A percentile compares a stretch with the other conserved stretches of the same genome.
These are phyloP conservation scores for Lumbricus terrestris DNA, from an alignment of 2,888 invertebrate species.

Conservation along the genomic window DNA sequence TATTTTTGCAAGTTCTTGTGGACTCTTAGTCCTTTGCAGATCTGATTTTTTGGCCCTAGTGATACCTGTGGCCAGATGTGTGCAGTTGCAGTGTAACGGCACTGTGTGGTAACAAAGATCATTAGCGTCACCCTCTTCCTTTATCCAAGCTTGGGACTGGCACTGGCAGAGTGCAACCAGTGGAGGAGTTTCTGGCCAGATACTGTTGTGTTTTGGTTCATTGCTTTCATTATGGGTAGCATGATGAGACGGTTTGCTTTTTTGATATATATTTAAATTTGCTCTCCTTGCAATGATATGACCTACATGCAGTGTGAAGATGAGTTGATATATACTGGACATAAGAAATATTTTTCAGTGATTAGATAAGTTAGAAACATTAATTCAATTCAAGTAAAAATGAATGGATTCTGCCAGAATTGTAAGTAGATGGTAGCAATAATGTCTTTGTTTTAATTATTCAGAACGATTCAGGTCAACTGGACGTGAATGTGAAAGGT, in stretches of 20 bases:
- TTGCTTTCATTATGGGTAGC: background rate
- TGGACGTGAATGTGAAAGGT: constrained; percentile 42
- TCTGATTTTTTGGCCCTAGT: no score
- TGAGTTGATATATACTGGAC: background rate
- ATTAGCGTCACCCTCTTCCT: no score
- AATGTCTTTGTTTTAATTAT: background rate
- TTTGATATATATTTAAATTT: background rate
- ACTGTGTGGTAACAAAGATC: no score
- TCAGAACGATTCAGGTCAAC: background rate
- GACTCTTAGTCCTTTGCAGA: no score
- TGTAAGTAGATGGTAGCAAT: background rate
- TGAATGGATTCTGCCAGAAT: background rate
- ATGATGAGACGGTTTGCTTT: background rate
- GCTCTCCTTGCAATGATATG: background rate
- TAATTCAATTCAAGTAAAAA: background rate
- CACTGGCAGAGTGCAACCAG: no score
- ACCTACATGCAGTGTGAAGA: background rate
- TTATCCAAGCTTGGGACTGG: no score
- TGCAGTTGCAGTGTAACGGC: no score
- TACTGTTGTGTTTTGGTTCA: no score
- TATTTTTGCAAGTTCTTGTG: no score
- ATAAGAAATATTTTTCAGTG: background rate
- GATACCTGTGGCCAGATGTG: no score
- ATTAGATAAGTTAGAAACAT: background rate
- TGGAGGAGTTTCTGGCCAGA: no score